Base-by-base conservation (phyloP, 2,797 vertebrate species). In the Tolypeutes matacus region DNA sequence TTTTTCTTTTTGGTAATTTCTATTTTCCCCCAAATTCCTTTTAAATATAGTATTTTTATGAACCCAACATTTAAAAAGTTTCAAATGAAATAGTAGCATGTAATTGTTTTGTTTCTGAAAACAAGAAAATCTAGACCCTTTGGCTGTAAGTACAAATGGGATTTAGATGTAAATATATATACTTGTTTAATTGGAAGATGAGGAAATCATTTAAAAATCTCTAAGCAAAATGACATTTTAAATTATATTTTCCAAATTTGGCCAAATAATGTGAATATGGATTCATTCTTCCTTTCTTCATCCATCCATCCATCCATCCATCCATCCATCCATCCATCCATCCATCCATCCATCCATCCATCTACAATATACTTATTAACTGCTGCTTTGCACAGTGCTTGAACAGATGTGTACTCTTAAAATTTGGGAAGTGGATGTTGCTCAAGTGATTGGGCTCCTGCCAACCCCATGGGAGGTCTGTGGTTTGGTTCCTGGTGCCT, bases 41-140 rank as follows among this genome's bases (percentile, higher is more conserved):
- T 92, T 88, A 85, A 91, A 25, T 65, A 20, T 49, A 73, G 5
- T 81, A 75, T 82, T 86, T 90, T 94, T 72, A 72, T 89, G 70
- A 94, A 76, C 20, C 27, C 4, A 75, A 81, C 14, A 88, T 36
- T 83, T 53, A 25, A 83, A 94, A 62, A 84, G 58, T 46, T 93
- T 0, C 18, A 86, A 42, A 42, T 70, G 36, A 89, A 93, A 58
- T 86, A 64, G 7, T 85, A 84, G 31, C 13, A 58, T 53, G 21
- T 76, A 83, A 58, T 60, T 62, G 5, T 77, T 94, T 86, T 82
- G 42, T 86, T 94, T 86, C 14, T 31, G 21, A 67, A 93, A 87
- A 42, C 15, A 64, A 76, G 83, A 62, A 56, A 70, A 67, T 39
- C 23, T 58, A 87, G 34, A 49, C 14, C 20, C 10, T 72, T 84